Evolutionary conservation across 2,113 vertebrate genomes (phyloP).

Genomic region (Ancistrus triradiatus): DNA sequence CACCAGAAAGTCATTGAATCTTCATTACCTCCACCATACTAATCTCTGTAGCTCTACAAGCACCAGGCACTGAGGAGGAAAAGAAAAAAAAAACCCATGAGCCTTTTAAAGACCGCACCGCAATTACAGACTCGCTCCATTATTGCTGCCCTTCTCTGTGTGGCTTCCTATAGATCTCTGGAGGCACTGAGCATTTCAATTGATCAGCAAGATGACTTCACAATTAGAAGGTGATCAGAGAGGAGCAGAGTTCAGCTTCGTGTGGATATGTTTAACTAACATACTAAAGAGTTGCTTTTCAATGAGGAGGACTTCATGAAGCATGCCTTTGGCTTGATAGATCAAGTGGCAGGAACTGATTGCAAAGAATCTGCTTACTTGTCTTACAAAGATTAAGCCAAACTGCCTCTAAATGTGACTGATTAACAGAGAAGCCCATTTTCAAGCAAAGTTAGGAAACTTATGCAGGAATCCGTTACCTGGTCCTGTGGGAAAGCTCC

Average conservation of each 20-base stretch:
- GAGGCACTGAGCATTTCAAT: conserved; percentile 21
- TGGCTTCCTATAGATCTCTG: conserved; percentile 20
- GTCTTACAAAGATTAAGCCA: no score
- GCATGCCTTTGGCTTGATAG: no score
- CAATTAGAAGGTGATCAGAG: conserved; percentile 22
- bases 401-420: no score
- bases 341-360: no score
- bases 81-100: background rate
- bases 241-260: conserved; percentile 5
- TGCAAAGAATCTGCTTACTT: no score
- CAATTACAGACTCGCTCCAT: conserved; percentile 34
- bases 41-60: background rate
- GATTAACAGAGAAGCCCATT: no score
- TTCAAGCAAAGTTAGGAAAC: no score
- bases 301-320: no score
- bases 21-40: conserved; percentile 27
- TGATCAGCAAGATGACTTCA: conserved; percentile 17
- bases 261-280: background rate
- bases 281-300: no score
- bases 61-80: background rate
- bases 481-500: no score
- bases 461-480: no score
- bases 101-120: conserved; percentile 15
- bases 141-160: conserved; percentile 31
- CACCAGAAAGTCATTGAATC: conserved; percentile 5